These are phyloP conservation scores for Drosophila pseudoobscura DNA, from an alignment of 1,140 invertebrate species.

Conservation along the genomic window DNA sequence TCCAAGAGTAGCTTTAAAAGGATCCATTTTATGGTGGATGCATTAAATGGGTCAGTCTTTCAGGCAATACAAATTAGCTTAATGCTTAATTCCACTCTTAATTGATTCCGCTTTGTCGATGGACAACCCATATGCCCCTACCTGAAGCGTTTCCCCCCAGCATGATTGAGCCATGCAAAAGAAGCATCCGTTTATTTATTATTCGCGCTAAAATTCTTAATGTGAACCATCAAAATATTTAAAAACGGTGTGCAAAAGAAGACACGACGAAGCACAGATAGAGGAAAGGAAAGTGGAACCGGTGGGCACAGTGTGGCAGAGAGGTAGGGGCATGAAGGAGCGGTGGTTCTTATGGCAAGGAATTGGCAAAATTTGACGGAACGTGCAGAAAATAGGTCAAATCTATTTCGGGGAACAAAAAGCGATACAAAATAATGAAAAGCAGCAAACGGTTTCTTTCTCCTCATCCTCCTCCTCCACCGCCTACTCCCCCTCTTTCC, in stretches of 20 bases:
- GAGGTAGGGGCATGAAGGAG: background rate
- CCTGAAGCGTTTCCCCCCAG: conserved; percentile 1
- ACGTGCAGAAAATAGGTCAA: conserved; percentile 74
- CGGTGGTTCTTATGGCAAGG: background rate
- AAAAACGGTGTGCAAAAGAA: conserved; percentile 46
- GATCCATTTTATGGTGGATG: too few species aligned
- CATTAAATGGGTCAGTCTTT: too few species aligned
- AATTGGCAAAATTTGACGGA: conserved; percentile 40
- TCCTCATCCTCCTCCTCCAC: conserved; percentile 4
- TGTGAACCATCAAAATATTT: conserved; percentile 44
- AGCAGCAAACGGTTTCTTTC: conserved; percentile 57
- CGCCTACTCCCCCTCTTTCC: conserved; percentile 28
- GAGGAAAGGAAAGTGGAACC: conserved; percentile 13
- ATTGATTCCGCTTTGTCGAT: too few species aligned
- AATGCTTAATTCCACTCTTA: too few species aligned
- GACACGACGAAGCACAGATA: background rate
- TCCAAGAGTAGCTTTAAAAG: too few species aligned
- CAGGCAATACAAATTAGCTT: too few species aligned
- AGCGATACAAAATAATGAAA: conserved; percentile 65
- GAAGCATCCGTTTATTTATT: conserved; percentile 48
- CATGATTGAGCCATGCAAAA: conserved; percentile 13
- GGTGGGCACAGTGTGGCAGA: background rate
- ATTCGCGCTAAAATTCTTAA: conserved; percentile 49
- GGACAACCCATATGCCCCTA: background rate
- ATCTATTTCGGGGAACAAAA: conserved; percentile 63